Evolutionary conservation across 1,140 invertebrate species (phyloP), one percentile per base, ranked within the genome.

Genomic region (Coenobita brevimanus): DNA sequence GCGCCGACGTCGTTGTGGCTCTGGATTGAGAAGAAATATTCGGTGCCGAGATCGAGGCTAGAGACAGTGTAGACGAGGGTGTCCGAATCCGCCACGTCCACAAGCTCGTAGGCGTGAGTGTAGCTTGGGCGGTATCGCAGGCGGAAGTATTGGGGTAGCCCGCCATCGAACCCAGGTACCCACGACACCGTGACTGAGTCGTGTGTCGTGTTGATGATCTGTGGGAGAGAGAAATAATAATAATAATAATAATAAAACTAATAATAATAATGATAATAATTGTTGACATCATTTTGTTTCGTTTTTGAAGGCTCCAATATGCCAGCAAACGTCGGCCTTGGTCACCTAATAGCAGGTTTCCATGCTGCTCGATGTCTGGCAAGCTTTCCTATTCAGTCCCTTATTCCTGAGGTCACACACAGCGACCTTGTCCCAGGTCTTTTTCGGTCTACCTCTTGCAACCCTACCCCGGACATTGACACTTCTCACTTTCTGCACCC

Each of bases 101-200:
- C 94, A 69, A 92, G 92, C 38, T 87, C 69, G 80, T 89, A 90
- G 4, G 69, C 50, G 46, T 64, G 75, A 3, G 78, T 67, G 67
- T 79, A 84, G 57, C 89, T 90, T 33, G 38, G 84, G n/a, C 82
- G 81, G 60, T 89, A 90, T 17, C 89, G 89, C 0, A 90, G 82
- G 24, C 89, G 87, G 71, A 90, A 90, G 30, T 90, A 90, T 76
- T 90, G 89, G 6, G 79, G 82, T 57, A 97, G 93, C 2, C 98
- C 98, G 0, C 98, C 98, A 93, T 99, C 96, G 93, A 99, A 99
- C 1, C 98, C 98, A 15, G 97, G 96, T 50, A 95, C 95, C 98
- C 98, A 99, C 46, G 17, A 93, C 27, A 99, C 92, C 0, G 95
- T 96, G 2, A 98, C 96, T 0, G 96, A 95, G 91, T 98, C 96